Evolutionary conservation across 2,113 vertebrate genomes (phyloP).

Genomic region (Terrapene triunguis): DNA sequence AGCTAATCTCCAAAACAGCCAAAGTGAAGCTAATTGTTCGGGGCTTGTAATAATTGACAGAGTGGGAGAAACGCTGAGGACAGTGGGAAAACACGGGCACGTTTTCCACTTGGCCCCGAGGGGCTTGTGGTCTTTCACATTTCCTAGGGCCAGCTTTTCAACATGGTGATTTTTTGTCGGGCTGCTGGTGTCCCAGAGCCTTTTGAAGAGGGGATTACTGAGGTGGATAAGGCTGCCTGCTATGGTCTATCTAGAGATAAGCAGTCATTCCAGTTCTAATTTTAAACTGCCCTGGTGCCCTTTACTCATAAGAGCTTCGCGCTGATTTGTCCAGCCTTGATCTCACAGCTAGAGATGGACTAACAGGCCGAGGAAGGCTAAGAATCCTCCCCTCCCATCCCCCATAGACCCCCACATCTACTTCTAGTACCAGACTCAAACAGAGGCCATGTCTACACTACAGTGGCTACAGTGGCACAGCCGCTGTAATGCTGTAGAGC

Average conservation of each 20-base stretch:
- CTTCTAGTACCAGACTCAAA: not conserved
- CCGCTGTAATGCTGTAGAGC: not conserved
- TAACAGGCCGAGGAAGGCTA: not conserved
- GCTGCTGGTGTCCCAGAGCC: not conserved
- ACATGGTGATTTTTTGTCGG: conserved; percentile 1
- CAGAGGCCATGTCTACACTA: not conserved
- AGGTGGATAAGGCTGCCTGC: conserved; percentile 30
- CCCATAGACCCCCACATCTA: not conserved
- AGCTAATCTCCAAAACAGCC: not conserved
- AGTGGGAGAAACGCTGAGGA: accelerated
- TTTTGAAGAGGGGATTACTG: conserved; percentile 45
- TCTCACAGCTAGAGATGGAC: not conserved
- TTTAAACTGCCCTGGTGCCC: conserved; percentile 29
- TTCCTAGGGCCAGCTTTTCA: not conserved
- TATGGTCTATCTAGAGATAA: conserved; percentile 57
- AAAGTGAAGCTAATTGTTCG: not conserved
- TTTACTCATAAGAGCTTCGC: conserved; percentile 24
- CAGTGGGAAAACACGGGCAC: not conserved
- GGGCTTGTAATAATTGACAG: accelerated
- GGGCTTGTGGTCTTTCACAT: not conserved
- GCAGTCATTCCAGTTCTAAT: conserved; percentile 45
- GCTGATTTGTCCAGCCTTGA: accelerated
- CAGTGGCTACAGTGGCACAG: too few species aligned
- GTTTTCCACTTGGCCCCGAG: not conserved
- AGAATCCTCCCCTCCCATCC: not conserved